Base-by-base conservation (phyloP, 2,888 invertebrate species). In the Troilus luridus region DNA sequence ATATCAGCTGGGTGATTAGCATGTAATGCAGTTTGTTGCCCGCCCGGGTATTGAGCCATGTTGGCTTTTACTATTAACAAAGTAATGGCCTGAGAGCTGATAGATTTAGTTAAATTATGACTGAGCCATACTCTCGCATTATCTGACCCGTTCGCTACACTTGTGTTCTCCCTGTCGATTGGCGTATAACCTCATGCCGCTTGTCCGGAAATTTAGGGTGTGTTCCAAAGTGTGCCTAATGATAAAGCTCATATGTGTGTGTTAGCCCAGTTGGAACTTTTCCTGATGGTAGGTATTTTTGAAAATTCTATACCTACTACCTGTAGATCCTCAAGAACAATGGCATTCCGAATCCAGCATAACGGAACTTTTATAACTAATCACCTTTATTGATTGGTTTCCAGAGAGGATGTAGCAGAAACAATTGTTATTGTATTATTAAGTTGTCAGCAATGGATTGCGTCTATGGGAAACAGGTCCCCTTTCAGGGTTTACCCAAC, bases 61-160 rank as follows among this genome's bases (percentile, higher is more conserved):
- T 85, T 85, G 56, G 56, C 85, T 85, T 85, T 85, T 58, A 54
- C 85, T 85, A 85, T 56, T 85, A 85, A 85, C 85, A 85, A 85
- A 85, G 85, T 56, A 58, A 85, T 85, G 56, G 85, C 56, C 85
- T 85, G 27, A 24, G 67, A 58, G 85, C 85, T n/a, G 85, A 85
- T 85, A 85, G 85, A 85, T 54, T 85, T 58, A n/a, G 85, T 56
- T 85, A 85, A 85, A 85, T 85, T 85, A 85, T 85, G 85, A 85
- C 85, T 21, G 85, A 58, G 85, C 85, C n/a, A 54, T 85, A 85
- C 85, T 56, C 12, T 9, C 21, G 58, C 85, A 58, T 85, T 85
- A 85, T n/a, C 85, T n/a, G 56, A 0, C 56, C 85, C 85, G 56
- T 85, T 85, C n/a, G 56, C 56, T 56, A 85, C 85, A 85, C 85